Evolutionary conservation across 1,140 invertebrate species (phyloP), one percentile per base, ranked within the genome.

Genomic region (Lycorma delicatula): DNA sequence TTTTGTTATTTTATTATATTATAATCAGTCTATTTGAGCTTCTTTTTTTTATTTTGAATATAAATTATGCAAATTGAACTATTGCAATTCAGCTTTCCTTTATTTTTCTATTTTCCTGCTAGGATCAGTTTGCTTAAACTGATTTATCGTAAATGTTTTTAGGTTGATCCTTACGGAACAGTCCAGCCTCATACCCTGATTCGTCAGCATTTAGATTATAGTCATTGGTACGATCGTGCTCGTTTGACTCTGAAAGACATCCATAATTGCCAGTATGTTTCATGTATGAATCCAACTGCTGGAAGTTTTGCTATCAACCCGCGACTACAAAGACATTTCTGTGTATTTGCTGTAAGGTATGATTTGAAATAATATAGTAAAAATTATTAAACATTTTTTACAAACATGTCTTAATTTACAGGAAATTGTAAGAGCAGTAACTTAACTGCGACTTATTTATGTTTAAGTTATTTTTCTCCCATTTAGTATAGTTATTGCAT

Each of bases 201-300:
- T 51, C 78, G 94, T 20, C 94, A 98, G 68, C 93, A 97, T 74
- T 74, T 98, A 63, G 94, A 97, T 72, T 97, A 97, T 68, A 84
- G 84, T 49, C 94, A 97, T 71, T 97, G 95, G 94, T 93, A 93
- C 61, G 93, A 97, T 68, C 76, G 95, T 28, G 85, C 84, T 0
- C 93, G 93, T 69, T 73, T 97, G n/a, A 81, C 86, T 0, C 71
- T 96, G 0, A 97, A 97, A 74, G 94, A 97, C 54, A 95, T 98
- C 58, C 91, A 95, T 66, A 97, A 97, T 68, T 95, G 91, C 56
- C 94, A 97, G 70, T 98, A 97, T 69, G 86, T 97, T 0, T 89
- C 91, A 25, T 96, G 91, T 69, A 97, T 98, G 94, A 97, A 97
- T 74, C 95, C 94, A 0, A 97, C 93, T 0, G 92, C 93, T 52